These are phyloP conservation scores for Enteromius mattozi DNA, from an alignment of 2,797 vertebrate genomes.

Conservation along the genomic window DNA sequence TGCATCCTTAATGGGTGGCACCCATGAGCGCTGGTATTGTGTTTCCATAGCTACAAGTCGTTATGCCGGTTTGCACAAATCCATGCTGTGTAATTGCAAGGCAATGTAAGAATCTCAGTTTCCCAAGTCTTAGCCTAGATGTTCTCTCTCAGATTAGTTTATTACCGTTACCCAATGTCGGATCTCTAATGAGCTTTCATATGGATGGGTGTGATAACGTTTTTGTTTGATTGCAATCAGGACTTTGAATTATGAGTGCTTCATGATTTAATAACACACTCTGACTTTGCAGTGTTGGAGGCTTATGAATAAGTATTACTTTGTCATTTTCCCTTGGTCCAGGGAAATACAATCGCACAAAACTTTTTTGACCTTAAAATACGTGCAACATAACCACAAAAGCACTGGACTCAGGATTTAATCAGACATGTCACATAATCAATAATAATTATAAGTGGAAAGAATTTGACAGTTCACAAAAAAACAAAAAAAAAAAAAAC, in stretches of 20 bases:
- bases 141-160: conserved; percentile 50
- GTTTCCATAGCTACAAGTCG: conserved; percentile 66
- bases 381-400: background rate
- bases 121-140: conserved; percentile 50
- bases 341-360: conserved; percentile 14
- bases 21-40: conserved; percentile 51
- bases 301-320: conserved; percentile 8
- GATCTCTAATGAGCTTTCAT: conserved; percentile 47
- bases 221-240: conserved; percentile 45
- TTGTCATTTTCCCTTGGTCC: conserved; percentile 25
- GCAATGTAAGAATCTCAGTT: conserved; percentile 47
- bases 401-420: conserved; percentile 12
- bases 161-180: conserved; percentile 35
- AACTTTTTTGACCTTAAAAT: conserved; percentile 25
- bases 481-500: no score
- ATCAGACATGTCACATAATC: conserved; percentile 52
- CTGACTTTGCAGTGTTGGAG: background rate
- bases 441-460: conserved; percentile 51
- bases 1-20: conserved; percentile 53
- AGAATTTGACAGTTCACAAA: conserved; percentile 26
- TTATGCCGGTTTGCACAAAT: conserved; percentile 56
- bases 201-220: conserved; percentile 34
- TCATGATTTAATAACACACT: conserved; percentile 29
- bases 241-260: conserved; percentile 21
- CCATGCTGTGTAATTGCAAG: conserved; percentile 59